Base-by-base conservation (phyloP, 2,113 vertebrate genomes). In the Piprites chloris region DNA sequence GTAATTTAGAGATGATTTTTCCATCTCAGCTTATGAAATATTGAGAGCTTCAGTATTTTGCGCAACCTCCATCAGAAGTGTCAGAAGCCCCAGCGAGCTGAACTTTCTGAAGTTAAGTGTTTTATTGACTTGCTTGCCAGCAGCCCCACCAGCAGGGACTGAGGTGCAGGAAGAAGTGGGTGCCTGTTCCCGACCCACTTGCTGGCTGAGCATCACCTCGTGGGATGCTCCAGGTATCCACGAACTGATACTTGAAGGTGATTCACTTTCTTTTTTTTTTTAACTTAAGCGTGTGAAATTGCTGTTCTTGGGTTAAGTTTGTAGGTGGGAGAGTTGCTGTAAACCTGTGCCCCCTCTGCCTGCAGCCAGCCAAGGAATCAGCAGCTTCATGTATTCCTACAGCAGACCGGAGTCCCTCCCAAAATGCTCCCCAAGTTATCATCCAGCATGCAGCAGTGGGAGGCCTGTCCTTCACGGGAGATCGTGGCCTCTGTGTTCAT, bases 11-110 rank as follows among this genome's bases (percentile, higher is more conserved):
- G 82, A 55, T 75, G 42, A 30, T 91, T 96, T 96, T 96, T 94
- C 87, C 74, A 88, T 91, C 92, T 93, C 21, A 1, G 74, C 78
- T 93, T 89, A 91, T 89, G 93, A 96, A 93, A 94, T 87, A 72
- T 69, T 65, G 66, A 89, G 77, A 85, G 77, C 77, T 84, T 65
- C 10, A 9, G 67, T 65, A 62, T 91, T 96, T 96, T 95, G 49
- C 35, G 20, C 75, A 87, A 85, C 74, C 53, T 76, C 76, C 82
- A 58, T 72, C 77, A 78, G 30, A 85, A 73, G 73, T n/a, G 69
- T 71, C 66, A 58, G 87, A 46, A 89, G 71, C 46, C 91, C 67
- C 37, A 24, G 81, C 0, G 3, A 94, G 77, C 74, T 63, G 35
- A 89, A 82, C 82, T 66, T 77, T 61, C 49, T 84, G 59, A 46